phyloP scores from a whole-genome alignment of 2,888 invertebrate species.

The Willowsia nigromaculata region DNA sequence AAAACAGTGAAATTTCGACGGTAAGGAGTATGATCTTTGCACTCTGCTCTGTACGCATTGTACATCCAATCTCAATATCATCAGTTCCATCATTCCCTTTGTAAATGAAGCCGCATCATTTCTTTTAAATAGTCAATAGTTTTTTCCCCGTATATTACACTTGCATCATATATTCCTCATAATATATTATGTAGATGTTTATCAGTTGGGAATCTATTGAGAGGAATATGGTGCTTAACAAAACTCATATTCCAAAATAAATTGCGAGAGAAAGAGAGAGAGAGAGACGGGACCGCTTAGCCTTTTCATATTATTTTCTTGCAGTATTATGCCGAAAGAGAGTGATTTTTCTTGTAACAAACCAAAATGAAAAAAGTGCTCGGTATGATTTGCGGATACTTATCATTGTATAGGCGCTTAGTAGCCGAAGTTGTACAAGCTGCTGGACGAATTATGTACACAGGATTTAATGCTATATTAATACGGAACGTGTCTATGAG shows the following conservation, averaged over 20 bases:
- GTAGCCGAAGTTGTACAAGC: background rate
- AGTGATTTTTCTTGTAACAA: conserved; percentile 15
- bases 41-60: too few relatives aligned
- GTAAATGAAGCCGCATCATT: conserved; percentile 38
- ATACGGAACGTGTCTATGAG: background rate
- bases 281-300: background rate
- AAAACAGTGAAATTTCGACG: background rate
- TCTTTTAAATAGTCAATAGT: conserved; percentile 27
- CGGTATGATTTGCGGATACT: background rate
- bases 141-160: too few relatives aligned
- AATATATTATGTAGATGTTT: too few relatives aligned
- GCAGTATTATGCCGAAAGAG: conserved; percentile 2
- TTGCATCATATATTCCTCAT: too few relatives aligned
- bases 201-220: too few relatives aligned
- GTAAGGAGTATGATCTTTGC: conserved; percentile 19
- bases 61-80: background rate
- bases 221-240: too few relatives aligned
- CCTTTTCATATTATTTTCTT: background rate
- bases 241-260: background rate
- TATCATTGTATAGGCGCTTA: background rate
- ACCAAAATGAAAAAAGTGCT: background rate
- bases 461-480: conserved; percentile 1
- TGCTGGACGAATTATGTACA: conserved; percentile 4
- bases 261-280: background rate
- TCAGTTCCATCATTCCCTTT: background rate